Percentiles rank a stretch among this genome's conserved stretches.
These are phyloP conservation scores for Auanema freiburgensis DNA, from an alignment of 2,888 invertebrate species.

Conservation along the genomic window DNA sequence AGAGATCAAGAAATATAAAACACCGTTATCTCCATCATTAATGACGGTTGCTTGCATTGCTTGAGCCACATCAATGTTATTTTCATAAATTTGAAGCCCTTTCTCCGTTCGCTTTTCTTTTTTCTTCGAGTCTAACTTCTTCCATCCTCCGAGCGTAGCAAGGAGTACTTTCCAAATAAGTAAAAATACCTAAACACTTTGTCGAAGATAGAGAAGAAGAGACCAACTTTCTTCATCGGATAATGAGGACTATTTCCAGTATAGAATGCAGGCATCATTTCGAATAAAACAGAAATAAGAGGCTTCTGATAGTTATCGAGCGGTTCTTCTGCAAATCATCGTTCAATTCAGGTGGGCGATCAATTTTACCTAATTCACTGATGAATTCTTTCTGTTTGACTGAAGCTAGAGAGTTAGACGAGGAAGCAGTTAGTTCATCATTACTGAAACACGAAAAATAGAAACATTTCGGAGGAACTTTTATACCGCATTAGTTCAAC, in stretches of 20 bases:
- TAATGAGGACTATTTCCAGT: conserved; percentile 93
- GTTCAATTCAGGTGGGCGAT: not conserved
- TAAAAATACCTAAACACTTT: conserved; percentile 73
- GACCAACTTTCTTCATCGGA: conserved; percentile 88
- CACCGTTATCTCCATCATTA: conserved; percentile 28
- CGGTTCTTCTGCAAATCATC: conserved; percentile 47
- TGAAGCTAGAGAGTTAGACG: conserved; percentile 6
- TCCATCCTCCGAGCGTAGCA: conserved; percentile 84
- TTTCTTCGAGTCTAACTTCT: conserved; percentile 75
- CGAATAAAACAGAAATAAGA: conserved; percentile 76
- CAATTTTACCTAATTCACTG: conserved; percentile 8
- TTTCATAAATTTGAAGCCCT: conserved; percentile 79
- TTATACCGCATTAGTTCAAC: conserved; percentile 86
- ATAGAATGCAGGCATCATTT: conserved; percentile 95
- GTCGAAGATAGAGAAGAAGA: conserved; percentile 6
- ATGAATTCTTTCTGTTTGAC: conserved; percentile 18
- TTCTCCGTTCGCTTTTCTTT: conserved; percentile 39
- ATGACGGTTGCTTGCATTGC: conserved; percentile 57
- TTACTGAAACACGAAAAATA: conserved; percentile 12
- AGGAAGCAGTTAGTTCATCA: conserved; percentile 18
- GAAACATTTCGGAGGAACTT: conserved; percentile 1
- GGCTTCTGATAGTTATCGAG: conserved; percentile 48
- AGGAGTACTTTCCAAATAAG: conserved; percentile 92
- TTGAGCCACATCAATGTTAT: conserved; percentile 89
- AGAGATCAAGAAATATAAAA: not conserved